Evolutionary conservation across 2,113 vertebrate species (phyloP).

Genomic region (Chlorodrepanis virens): DNA sequence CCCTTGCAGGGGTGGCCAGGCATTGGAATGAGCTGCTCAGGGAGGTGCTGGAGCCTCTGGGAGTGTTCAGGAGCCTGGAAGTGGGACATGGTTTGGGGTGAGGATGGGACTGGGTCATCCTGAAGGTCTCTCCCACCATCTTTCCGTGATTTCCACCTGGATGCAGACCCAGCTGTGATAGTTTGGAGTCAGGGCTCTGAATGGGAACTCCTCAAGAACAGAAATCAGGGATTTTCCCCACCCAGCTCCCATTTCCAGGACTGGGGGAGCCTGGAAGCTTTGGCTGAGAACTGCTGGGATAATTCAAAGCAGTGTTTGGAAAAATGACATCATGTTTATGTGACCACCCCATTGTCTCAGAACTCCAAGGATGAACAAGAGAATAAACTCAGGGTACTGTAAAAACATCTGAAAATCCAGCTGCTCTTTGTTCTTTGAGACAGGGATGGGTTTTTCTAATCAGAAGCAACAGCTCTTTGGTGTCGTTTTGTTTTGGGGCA

Average conservation of each 20-base stretch:
- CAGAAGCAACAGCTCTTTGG: background rate
- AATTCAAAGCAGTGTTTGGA: background rate
- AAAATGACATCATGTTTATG: background rate
- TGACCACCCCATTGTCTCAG: background rate
- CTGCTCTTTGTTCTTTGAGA: background rate
- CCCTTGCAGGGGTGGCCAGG: background rate
- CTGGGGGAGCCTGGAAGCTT: background rate
- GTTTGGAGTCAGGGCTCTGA: background rate
- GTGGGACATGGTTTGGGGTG: background rate
- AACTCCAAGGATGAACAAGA: background rate
- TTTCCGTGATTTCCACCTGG: background rate
- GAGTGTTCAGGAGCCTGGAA: background rate
- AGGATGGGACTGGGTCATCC: background rate
- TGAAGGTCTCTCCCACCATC: background rate
- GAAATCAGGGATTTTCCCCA: background rate
- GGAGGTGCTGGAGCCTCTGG: background rate
- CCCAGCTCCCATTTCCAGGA: background rate
- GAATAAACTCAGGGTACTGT: background rate
- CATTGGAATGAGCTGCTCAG: background rate
- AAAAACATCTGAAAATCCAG: background rate
- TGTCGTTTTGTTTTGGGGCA: background rate
- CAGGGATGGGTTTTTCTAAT: background rate
- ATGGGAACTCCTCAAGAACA: background rate
- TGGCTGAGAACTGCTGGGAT: background rate
- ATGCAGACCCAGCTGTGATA: background rate